phyloP scores from a whole-genome alignment of 2,888 invertebrate species.

The Monopis laevigella region DNA sequence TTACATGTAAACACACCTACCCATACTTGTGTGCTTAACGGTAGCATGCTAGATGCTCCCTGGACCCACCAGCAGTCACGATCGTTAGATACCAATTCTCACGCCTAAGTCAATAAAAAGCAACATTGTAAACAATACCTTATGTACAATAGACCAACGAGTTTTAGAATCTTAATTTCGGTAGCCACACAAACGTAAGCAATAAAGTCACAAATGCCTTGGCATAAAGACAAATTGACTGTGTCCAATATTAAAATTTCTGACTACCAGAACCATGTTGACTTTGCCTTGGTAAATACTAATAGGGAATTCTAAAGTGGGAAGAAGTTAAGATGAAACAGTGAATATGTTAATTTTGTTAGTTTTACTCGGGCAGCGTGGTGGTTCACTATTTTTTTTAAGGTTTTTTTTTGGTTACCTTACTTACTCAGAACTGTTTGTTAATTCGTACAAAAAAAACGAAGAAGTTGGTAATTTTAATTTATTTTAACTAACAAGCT shows the following conservation, averaged over 20 bases:
- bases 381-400: slow-evolving; percentile 5
- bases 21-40: slow-evolving; percentile 34
- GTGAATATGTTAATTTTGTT: slow-evolving; percentile 59
- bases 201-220: slow-evolving; percentile 23
- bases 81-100: slow-evolving; percentile 60
- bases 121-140: slow-evolving; percentile 56
- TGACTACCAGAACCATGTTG: slow-evolving; percentile 47
- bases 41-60: slow-evolving; percentile 45
- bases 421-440: no score
- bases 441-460: no score
- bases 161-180: slow-evolving; percentile 33
- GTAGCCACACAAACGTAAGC: background rate
- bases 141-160: slow-evolving; percentile 40
- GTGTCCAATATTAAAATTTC: slow-evolving; percentile 31
- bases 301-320: slow-evolving; percentile 64
- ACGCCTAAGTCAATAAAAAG: slow-evolving; percentile 59
- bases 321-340: slow-evolving; percentile 61
- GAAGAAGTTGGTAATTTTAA: no score
- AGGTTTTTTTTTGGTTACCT: no score
- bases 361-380: slow-evolving; percentile 12
- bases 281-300: slow-evolving; percentile 62
- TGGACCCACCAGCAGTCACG: slow-evolving; percentile 57
- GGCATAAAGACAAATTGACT: background rate
- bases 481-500: no score
- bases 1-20: slow-evolving; percentile 18